Evolutionary conservation across 2,888 invertebrate genomes (phyloP), one percentile per base, ranked within the genome.

Genomic region (Rhagophthalmus giganteus): DNA sequence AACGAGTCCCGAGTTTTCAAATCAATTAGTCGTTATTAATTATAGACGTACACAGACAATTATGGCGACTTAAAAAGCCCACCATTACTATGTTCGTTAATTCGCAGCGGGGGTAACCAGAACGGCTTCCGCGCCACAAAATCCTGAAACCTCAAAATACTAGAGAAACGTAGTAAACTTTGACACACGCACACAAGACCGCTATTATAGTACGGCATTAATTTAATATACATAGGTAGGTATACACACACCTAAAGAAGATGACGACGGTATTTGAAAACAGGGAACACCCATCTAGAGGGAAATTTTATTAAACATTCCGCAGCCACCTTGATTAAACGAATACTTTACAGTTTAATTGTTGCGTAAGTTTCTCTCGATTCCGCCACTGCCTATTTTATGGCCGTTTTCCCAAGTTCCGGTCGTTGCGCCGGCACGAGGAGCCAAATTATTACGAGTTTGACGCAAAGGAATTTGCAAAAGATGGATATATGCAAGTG

Each of bases 261-360:
- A 37, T 37, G 41, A 20, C 24, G 50, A 38, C 30, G 42, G 33
- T 26, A 32, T 50, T 50, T 33, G 50, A 38, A 50, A 44, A 37
- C 34, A 38, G 44, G 30, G 15, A 35, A 20, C 13, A 37, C 30
- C 31, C 25, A n/a, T n/a, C n/a, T n/a, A 28, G 24, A 26, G 34
- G 30, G 32, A 34, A 34, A 44, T 28, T 45, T 42, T 47, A 52
- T 52, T 52, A 52, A 41, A 38, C 52, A 52, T 52, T 52, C 47
- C 52, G 20, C 26, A 34, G 40, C 25, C 35, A 41, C 52, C 52
- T 52, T 52, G 46, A 52, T 52, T 52, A 52, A 52, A 52, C 47
- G 47, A 42, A 52, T 52, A 52, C 47, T 52, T 52, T 47, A 47
- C 47, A 31, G 25, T 46, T 51, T 51, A 51, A 51, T 51, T 51